Evolutionary conservation across 2,797 vertebrate genomes (phyloP).

Genomic region (Pelodytes ibericus): DNA sequence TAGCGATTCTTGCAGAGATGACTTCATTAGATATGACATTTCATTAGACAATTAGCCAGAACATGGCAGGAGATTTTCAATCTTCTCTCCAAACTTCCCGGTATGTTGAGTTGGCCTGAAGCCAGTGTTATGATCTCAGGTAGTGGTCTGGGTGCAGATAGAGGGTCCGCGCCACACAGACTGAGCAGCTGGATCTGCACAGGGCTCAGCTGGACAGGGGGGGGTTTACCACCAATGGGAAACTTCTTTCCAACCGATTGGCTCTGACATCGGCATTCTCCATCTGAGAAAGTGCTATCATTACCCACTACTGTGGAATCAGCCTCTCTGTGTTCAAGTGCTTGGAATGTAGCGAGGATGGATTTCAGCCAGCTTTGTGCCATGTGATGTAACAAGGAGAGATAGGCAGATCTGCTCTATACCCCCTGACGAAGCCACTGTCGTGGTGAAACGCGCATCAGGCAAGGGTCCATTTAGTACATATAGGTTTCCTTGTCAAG

Average conservation of each 20-base stretch:
- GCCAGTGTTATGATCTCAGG: neutral
- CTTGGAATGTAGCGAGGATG: too few relatives aligned
- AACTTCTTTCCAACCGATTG: neutral
- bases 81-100: neutral
- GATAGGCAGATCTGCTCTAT: too few relatives aligned
- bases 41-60: constrained; percentile 53
- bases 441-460: too few relatives aligned
- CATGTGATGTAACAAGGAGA: too few relatives aligned
- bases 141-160: neutral
- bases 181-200: neutral
- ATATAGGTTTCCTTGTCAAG: too few relatives aligned
- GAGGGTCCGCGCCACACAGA: neutral
- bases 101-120: neutral
- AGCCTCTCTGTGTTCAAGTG: too few relatives aligned
- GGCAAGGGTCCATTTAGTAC: too few relatives aligned
- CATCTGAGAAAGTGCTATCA: too few relatives aligned
- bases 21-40: constrained; percentile 58
- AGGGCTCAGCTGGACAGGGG: neutral
- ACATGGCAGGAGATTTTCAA: constrained; percentile 41
- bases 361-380: too few relatives aligned
- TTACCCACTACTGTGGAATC: too few relatives aligned
- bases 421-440: too few relatives aligned
- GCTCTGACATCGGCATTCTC: neutral
- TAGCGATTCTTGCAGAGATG: constrained; percentile 33
- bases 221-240: neutral